Percentiles rank a stretch among this genome's conserved stretches.
phyloP scores from a whole-genome alignment of 2,888 invertebrate species.

The Drosophila testacea region DNA sequence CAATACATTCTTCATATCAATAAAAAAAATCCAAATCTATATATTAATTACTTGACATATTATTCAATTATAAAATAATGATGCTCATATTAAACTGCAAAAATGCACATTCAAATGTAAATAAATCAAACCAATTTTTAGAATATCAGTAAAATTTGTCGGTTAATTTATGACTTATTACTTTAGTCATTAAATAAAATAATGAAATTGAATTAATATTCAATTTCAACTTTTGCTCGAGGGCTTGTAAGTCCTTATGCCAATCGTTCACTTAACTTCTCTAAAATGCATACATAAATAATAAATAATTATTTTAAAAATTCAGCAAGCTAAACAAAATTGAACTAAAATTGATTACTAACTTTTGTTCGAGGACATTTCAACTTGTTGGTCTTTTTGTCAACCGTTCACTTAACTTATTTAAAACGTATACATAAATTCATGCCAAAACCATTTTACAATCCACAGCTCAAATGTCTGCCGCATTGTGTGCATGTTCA shows the following conservation, averaged over 20 bases:
- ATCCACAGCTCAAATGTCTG: slow-evolving; percentile 12
- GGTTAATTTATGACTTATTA: too few species aligned
- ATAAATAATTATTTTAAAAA: too few species aligned
- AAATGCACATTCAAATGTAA: neutral
- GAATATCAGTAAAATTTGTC: neutral
- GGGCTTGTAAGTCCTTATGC: too few species aligned
- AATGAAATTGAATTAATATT: too few species aligned
- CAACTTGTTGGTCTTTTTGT: too few species aligned
- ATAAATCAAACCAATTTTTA: neutral
- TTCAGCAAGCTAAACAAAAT: too few species aligned
- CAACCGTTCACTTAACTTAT: neutral
- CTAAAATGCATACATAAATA: too few species aligned
- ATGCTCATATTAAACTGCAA: neutral
- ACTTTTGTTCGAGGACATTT: neutral
- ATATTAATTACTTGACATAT: neutral
- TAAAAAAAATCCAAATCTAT: neutral
- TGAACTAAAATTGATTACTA: neutral
- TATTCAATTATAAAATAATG: slow-evolving; percentile 3
- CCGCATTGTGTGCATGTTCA: slow-evolving; percentile 45
- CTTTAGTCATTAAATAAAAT: too few species aligned
- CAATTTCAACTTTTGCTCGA: too few species aligned
- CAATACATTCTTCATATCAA: too few species aligned
- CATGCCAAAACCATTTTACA: slow-evolving; percentile 19
- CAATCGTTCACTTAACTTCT: too few species aligned
- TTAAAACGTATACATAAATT: slow-evolving; percentile 18